phyloP scores from a whole-genome alignment of 2,797 vertebrate genomes.

The Aplochiton taeniatus region DNA sequence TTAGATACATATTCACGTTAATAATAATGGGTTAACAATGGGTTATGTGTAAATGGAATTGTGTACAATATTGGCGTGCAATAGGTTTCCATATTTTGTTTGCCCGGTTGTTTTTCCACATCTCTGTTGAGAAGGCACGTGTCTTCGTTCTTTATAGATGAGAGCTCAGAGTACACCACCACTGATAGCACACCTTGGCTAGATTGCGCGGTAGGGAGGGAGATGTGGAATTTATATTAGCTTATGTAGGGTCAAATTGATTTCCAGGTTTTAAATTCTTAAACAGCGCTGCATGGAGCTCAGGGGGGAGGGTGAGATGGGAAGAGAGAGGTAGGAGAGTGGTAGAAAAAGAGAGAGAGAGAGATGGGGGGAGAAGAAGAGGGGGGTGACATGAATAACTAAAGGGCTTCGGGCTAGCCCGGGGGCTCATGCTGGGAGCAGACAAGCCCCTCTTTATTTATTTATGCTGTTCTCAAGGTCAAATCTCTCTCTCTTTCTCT shows the following conservation, averaged over 20 bases:
- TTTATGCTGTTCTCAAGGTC: conserved; percentile 62
- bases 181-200: conserved; percentile 34
- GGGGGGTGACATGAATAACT: conserved; percentile 55
- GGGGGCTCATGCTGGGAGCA: conserved; percentile 40
- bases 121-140: no score
- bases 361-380: conserved; percentile 2
- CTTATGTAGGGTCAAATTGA: conserved; percentile 49
- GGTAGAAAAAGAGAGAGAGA: conserved; percentile 3
- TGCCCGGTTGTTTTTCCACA: no score
- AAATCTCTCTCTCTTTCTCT: conserved; percentile 2
- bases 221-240: conserved; percentile 16
- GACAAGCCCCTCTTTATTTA: conserved; percentile 63
- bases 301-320: conserved; percentile 23
- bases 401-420: conserved; percentile 42
- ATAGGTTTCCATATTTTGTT: no score
- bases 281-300: conserved; percentile 32
- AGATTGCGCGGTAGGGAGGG: background rate
- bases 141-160: conserved; percentile 51
- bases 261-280: conserved; percentile 55
- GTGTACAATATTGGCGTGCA: no score
- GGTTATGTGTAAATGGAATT: no score
- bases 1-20: no score
- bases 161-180: conserved; percentile 26
- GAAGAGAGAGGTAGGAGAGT: background rate
- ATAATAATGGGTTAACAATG: no score